A percentile compares a stretch with the other conserved stretches of the same genome.
These are phyloP conservation scores for Brachypteracias leptosomus DNA, from an alignment of 2,113 vertebrate species.

Conservation along the genomic window DNA sequence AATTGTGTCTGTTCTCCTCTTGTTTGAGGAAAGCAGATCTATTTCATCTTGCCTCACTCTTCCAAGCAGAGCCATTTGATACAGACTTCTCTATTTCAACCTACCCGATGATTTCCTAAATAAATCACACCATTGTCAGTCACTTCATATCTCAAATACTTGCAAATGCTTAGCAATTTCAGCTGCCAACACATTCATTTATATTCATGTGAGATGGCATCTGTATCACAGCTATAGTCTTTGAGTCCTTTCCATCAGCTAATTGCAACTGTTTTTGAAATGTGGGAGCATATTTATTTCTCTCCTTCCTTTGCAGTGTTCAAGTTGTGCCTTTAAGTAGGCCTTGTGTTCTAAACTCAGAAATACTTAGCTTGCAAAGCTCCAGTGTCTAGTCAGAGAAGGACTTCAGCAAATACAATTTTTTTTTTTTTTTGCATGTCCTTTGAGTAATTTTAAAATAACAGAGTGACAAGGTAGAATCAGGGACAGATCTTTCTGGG, in stretches of 20 bases:
- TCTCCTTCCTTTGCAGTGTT: neutral
- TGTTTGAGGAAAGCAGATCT: neutral
- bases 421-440: neutral
- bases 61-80: neutral
- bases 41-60: neutral
- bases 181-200: slow-evolving; percentile 53
- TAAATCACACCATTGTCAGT: slow-evolving; percentile 20
- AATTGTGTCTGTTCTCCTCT: neutral
- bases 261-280: slow-evolving; percentile 45
- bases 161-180: slow-evolving; percentile 37
- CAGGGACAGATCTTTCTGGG: neutral
- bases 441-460: neutral
- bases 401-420: neutral
- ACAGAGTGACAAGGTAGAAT: neutral
- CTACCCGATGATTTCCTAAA: slow-evolving; percentile 15
- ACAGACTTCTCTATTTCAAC: neutral
- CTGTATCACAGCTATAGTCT: slow-evolving; percentile 37
- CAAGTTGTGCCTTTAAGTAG: neutral
- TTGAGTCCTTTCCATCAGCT: slow-evolving; percentile 45
- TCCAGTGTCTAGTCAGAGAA: neutral
- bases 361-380: neutral
- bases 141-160: slow-evolving; percentile 28
- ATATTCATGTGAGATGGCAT: slow-evolving; percentile 22
- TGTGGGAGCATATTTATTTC: slow-evolving; percentile 9
- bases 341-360: neutral